phyloP scores from a whole-genome alignment of 2,113 vertebrate species.

The Castor canadensis region DNA sequence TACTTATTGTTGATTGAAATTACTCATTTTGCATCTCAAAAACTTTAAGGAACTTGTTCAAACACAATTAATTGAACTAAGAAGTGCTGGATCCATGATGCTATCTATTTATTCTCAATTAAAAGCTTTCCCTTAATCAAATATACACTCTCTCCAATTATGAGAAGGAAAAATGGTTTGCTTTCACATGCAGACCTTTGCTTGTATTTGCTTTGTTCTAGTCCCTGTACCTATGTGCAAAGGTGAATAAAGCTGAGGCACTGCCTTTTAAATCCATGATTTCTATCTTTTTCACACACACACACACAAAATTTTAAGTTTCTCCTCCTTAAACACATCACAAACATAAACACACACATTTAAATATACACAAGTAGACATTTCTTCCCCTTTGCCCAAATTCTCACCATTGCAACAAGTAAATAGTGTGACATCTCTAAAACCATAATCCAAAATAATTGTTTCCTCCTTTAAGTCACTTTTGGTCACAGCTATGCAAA shows the following conservation, averaged over 20 bases:
- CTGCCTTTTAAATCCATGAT: too few relatives aligned
- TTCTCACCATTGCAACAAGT: neutral
- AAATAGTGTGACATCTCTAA: too few relatives aligned
- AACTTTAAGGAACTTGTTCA: neutral
- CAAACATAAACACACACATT: rapidly evolving
- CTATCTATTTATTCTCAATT: too few relatives aligned
- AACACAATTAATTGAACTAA: neutral
- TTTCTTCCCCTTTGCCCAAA: neutral
- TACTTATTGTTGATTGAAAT: neutral
- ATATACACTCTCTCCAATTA: neutral
- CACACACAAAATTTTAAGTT: neutral
- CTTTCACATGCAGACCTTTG: neutral
- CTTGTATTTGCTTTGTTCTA: neutral
- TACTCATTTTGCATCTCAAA: neutral
- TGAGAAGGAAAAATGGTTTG: neutral
- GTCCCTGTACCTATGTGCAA: neutral
- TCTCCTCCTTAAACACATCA: neutral
- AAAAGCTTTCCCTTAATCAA: neutral
- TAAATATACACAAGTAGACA: neutral
- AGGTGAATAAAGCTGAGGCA: neutral
- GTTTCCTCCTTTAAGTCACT: too few relatives aligned
- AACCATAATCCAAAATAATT: too few relatives aligned
- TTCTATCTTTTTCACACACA: neutral
- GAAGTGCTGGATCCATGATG: neutral
- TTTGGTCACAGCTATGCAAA: too few relatives aligned